Conservation (phyloP, 2,797 vertebrate species). For the Cynodonichthys magdalenae region DNA sequence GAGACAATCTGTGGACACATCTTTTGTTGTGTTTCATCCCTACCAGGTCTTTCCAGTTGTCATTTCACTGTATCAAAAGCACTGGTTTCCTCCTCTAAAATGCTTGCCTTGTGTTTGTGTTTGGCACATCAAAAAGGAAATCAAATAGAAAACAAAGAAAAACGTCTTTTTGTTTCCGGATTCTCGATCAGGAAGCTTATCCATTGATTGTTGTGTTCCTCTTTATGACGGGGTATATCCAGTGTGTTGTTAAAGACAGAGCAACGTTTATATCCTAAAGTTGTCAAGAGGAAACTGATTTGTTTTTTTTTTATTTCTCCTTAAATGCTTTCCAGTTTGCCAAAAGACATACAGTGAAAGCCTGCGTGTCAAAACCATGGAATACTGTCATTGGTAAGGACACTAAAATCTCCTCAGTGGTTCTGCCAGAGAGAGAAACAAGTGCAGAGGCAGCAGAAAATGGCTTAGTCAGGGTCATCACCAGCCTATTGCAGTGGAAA, state of each 20-base stretch:
- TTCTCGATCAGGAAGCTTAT: conserved; percentile 58
- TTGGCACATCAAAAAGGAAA: conserved; percentile 34
- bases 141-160: conserved; percentile 44
- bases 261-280: conserved; percentile 55
- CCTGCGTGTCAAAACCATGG: conserved; percentile 69
- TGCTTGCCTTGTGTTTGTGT: conserved; percentile 21
- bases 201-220: conserved; percentile 50
- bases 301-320: conserved; percentile 6
- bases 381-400: conserved; percentile 70
- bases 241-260: conserved; percentile 46
- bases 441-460: conserved; percentile 72
- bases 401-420: conserved; percentile 66
- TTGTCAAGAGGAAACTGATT: conserved; percentile 47
- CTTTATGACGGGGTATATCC: conserved; percentile 50
- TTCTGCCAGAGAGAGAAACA: conserved; percentile 56
- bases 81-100: conserved; percentile 15
- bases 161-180: conserved; percentile 39
- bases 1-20: conserved; percentile 25
- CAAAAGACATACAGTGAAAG: conserved; percentile 57
- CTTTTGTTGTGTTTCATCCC: conserved; percentile 30
- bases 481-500: conserved; percentile 68
- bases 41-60: conserved; percentile 7
- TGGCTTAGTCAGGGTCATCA: conserved; percentile 78
- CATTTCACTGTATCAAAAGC: conserved; percentile 41
- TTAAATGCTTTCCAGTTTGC: conserved; percentile 46